Base-by-base conservation (phyloP, 2,888 invertebrate genomes). In the Alentia gelatinosa region DNA sequence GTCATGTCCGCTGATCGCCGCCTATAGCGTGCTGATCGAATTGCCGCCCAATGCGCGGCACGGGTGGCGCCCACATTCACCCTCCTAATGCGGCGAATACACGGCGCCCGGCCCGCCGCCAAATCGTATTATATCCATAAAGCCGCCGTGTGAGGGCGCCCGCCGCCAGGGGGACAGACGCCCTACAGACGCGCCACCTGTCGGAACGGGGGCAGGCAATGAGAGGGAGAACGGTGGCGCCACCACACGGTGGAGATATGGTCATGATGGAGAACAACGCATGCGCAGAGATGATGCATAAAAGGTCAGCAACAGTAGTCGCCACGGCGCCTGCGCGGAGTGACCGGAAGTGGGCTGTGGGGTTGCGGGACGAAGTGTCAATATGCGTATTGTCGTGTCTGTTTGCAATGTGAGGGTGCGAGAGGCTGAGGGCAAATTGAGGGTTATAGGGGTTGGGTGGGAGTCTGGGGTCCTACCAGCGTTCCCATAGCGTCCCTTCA, bases 91-190 rank as follows among this genome's bases (percentile, higher is more conserved):
- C 86, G 86, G n/a, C 86, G 47, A 86, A 86, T 86, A 86, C 86
- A 86, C 86, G 86, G 86, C 7, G 19, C 26, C n/a, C 19, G 12
- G 86, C 47, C 30, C 47, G 86, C 47, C 86, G 47, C 47, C 23
- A 86, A 86, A 86, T 86, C 86, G 86, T 86, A 86, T 86, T 86
- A 86, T 86, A 86, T 86, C 86, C 86, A 86, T 86, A 86, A 50
- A 86, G 86, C 33, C 50, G 86, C 42, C 42, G 86, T 86, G 86
- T 86, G 86, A 15, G 42, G 4, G n/a, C 30, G 47, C n/a, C n/a
- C n/a, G n/a, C n/a, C n/a, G n/a, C n/a, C n/a, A n/a, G n/a, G n/a
- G n/a, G n/a, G n/a, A n/a, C n/a, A n/a, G n/a, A 33, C 30, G n/a
- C n/a, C 33, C 26, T 33, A 1, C 26, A 33, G 4, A 15, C 12